Evolutionary conservation across 2,113 vertebrate genomes (phyloP), one percentile per base, ranked within the genome.

Genomic region (Coregonus clupeaformis): DNA sequence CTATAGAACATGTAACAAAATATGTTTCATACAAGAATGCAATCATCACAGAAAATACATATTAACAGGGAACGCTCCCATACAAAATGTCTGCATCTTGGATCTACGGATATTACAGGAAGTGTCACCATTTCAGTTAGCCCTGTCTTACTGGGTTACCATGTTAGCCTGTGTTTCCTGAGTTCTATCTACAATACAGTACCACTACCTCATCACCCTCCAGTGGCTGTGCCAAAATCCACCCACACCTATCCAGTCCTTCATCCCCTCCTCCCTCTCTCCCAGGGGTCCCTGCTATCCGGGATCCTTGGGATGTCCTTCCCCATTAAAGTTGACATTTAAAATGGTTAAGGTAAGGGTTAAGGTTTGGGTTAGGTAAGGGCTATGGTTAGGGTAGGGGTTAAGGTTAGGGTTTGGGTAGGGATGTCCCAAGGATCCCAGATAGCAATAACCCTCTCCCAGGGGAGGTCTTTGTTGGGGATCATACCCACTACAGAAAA

Each of bases 401-500:
- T 11, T 36, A 9, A 36, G 32, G 1, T 36, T 36, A 36, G 32
- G 32, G 32, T 42, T 42, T 42, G 36, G 9, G 36, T 42, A 11
- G 9, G 9, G 36, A 42, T 11, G 9, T 11, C 9, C 36, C 36
- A 42, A 42, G 36, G 9, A 42, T 42, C 9, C 36, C 36, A 42
- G 36, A 42, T 42, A 42, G 36, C 9, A 42, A 7, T 42, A 42
- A 78, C 83, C 75, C 76, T 18, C 3, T 84, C 76, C 82, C 82
- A 71, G 71, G 77, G 82, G 78, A 73, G 74, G 81, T 72, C 83
- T 60, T 65, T 84, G 85, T 77, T 82, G 69, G 79, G 86, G 86
- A 87, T 86, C 79, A 89, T 88, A 90, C 87, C 79, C 80, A 73
- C 83, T 82, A 45, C 71, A 63, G 83, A 74, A 84, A 75, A 89